Evolutionary conservation across 2,888 invertebrate species (phyloP).

Genomic region (Cataglyphis rosenhaueri): DNA sequence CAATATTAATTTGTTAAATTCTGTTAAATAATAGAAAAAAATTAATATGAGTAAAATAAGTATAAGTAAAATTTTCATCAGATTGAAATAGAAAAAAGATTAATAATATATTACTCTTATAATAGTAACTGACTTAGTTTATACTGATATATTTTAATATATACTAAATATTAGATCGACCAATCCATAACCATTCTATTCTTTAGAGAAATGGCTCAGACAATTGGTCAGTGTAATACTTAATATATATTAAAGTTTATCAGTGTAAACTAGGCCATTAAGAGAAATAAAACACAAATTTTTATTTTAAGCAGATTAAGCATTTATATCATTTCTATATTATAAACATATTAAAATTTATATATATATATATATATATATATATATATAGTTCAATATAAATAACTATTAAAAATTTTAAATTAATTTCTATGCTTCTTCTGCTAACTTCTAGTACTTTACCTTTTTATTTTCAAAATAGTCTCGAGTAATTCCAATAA

Average conservation of each 20-base stretch:
- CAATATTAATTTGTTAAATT: neutral
- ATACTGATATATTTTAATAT: no score
- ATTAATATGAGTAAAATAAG: neutral
- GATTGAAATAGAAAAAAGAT: neutral
- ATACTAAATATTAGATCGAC: no score
- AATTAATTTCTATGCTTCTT: neutral
- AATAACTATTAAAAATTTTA: neutral
- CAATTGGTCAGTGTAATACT: no score
- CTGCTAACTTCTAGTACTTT: conserved; percentile 59
- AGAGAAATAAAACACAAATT: no score
- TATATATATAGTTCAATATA: neutral
- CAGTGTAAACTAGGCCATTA: no score
- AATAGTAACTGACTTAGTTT: no score
- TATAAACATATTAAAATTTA: conserved; percentile 1
- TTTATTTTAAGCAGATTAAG: neutral
- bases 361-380: neutral
- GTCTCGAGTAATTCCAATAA: conserved; percentile 95
- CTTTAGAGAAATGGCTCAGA: no score
- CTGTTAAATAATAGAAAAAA: neutral
- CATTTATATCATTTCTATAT: neutral
- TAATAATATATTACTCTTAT: no score
- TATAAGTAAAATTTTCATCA: neutral
- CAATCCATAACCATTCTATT: no score
- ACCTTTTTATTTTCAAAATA: conserved; percentile 93
- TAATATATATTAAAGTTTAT: no score